These are phyloP conservation scores for Drosophila mayaguana DNA, from an alignment of 2,888 invertebrate species.

Conservation along the genomic window DNA sequence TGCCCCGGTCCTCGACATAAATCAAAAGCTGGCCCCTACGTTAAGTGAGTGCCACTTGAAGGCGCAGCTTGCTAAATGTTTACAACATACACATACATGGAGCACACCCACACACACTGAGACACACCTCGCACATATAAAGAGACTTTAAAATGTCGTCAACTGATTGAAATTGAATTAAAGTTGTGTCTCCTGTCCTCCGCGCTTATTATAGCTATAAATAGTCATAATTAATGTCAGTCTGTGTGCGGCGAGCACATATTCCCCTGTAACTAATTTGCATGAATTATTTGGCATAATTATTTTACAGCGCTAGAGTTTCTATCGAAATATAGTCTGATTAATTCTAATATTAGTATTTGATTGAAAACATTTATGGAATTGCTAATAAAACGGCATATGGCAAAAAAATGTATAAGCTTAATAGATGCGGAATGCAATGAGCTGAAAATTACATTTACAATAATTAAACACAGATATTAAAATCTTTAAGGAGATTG, in stretches of 20 bases:
- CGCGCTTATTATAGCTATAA: not conserved
- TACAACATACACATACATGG: not conserved
- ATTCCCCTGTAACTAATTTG: not conserved
- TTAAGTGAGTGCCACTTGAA: slow-evolving; percentile 35
- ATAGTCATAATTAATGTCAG: not conserved
- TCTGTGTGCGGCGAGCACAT: not conserved
- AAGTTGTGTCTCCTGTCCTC: slow-evolving; percentile 31
- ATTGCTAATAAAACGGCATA: not conserved
- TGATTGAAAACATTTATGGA: not conserved
- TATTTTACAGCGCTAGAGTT: too few species aligned
- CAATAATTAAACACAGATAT: not conserved
- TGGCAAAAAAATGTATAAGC: not conserved
- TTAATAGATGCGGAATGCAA: not conserved
- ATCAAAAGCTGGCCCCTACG: slow-evolving; percentile 56
- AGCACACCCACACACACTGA: not conserved
- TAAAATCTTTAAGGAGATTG: not conserved
- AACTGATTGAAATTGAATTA: slow-evolving; percentile 53
- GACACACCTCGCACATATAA: slow-evolving; percentile 22
- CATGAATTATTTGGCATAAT: not conserved
- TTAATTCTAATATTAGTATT: not conserved
- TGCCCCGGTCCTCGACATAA: slow-evolving; percentile 50
- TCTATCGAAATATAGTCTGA: not conserved
- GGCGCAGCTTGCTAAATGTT: slow-evolving; percentile 31
- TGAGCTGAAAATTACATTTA: not conserved
- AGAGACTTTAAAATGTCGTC: slow-evolving; percentile 43